Evolutionary conservation across 2,888 invertebrate genomes (phyloP), one percentile per base, ranked within the genome.

Genomic region (Diaphora mendica): DNA sequence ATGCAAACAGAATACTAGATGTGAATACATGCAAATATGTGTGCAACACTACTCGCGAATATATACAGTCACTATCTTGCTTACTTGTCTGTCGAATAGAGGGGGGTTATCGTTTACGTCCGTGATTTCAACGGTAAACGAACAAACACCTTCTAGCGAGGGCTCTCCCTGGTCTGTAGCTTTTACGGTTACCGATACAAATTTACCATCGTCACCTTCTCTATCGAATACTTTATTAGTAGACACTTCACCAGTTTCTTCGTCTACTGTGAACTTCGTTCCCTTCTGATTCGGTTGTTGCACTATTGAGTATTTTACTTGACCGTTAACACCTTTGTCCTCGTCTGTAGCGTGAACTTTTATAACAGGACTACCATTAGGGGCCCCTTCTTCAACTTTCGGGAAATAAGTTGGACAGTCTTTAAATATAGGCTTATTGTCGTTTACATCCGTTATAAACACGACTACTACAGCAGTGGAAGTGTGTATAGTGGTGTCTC

Each of bases 161-260:
- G 99, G 99, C 91, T 99, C 99, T n/a, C 99, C 99, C 91, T 99
- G 98, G 96, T 99, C 99, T 0, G 99, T 99, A 9, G 99, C 99
- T 94, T 99, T 99, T 0, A 99, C 98, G 0, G 99, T 99, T 9
- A 99, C 99, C 0, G 99, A 99, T 11, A 99, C 99, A 92, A 99
- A 99, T 94, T 99, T 99, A 15, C 99, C 99, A 91, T 99, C 99
- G 86, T 99, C 99, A 0, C 99, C 99, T 95, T 99, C 99, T 78
- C 99, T 97, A 95, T 99, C 99, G 91, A 99, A 99, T 35, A 99
- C 99, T 96, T 99, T 99, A 88, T 99, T 99, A 11, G 99, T 99
- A 0, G 98, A 98, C 72, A 99, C 98, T 93, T 99, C 98, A 5
- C 99, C 99, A 59, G 99, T 99, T 93, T 98, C 98, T 91, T 99